Base-by-base conservation (phyloP, 2,888 invertebrate genomes). In the Aporophyla lueneburgensis region DNA sequence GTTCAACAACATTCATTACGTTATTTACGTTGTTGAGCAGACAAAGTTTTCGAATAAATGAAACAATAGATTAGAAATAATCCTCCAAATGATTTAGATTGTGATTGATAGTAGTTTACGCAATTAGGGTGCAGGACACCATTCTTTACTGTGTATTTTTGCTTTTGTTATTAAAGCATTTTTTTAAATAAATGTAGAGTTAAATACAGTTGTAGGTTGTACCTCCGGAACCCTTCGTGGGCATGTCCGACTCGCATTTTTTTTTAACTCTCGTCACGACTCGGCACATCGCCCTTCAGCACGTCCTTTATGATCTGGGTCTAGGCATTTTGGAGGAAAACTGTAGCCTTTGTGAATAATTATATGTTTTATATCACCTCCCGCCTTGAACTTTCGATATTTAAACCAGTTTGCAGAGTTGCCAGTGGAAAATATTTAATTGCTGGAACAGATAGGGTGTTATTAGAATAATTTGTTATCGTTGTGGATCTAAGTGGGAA, bases 321-420 rank as follows among this genome's bases (percentile, higher is more conserved):
- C 95, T 94, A 94, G 95, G 95, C 80, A 90, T 90, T 89, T 89
- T 88, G 61, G 89, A 94, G 95, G 95, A 95, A 94, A 95, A 93
- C 83, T 68, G 76, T 68, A 75, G 75, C 70, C 80, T 85, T 85
- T 72, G 74, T 74, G 76, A 78, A 78, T 83, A 81, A 85, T 88
- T 86, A 80, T 70, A 80, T 65, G 63, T 74, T 81, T 80, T 81
- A 74, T 80, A 70, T 63, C 74, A 58, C 67, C 46, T 43, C 27
- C 5, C 27, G 19, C 85, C 84, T 86, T 88, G 78, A 83, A 77
- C 80, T 84, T 78, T 77, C 62, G 65, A 59, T 69, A 78, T 27
- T 59, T 40, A 71, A 65, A 83, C 71, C 62, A 46, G 86, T 82
- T 58, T 62, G 2, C 19, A 51, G n/a, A 59, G 65, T 69, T 73